Percentiles rank a stretch among this genome's conserved stretches.
These are phyloP conservation scores for Operophtera brumata DNA, from an alignment of 2,888 invertebrate species.

Conservation along the genomic window DNA sequence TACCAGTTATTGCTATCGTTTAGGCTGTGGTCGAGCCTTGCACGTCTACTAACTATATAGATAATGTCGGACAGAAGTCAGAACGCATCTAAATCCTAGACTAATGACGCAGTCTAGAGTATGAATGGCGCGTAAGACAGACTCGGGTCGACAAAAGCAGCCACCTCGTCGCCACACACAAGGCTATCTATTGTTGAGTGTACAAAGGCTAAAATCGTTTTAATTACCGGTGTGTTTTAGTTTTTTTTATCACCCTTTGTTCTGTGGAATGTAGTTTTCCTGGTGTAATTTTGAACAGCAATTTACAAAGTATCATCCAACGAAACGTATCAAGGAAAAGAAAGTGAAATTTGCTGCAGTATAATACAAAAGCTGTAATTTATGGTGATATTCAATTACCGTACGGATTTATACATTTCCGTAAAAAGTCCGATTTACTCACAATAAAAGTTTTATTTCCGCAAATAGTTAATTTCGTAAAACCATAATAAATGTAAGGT, in stretches of 20 bases:
- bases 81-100: constrained; percentile 37
- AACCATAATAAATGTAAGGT: constrained; percentile 48
- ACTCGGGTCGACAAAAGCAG: constrained; percentile 47
- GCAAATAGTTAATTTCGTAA: constrained; percentile 42
- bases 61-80: constrained; percentile 47
- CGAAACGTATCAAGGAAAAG: constrained; percentile 24
- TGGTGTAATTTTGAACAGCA: constrained; percentile 12
- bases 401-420: constrained; percentile 38
- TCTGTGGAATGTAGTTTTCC: constrained; percentile 12
- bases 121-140: constrained; percentile 53
- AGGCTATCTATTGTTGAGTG: constrained; percentile 48
- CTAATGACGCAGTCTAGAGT: constrained; percentile 22
- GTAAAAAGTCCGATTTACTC: constrained; percentile 29
- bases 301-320: constrained; percentile 14
- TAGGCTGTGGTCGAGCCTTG: constrained; percentile 42
- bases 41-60: constrained; percentile 60
- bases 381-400: constrained; percentile 34
- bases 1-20: not conserved
- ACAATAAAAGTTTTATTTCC: constrained; percentile 45
- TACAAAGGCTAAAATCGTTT: constrained; percentile 27
- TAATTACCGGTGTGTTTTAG: constrained; percentile 16
- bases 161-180: constrained; percentile 50
- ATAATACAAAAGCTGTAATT: constrained; percentile 35
- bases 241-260: constrained; percentile 16
- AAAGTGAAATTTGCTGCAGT: constrained; percentile 23